Percentiles rank a stretch among this genome's conserved stretches.
phyloP scores from a whole-genome alignment of 2,113 vertebrate genomes.

The Paratilapia polleni region DNA sequence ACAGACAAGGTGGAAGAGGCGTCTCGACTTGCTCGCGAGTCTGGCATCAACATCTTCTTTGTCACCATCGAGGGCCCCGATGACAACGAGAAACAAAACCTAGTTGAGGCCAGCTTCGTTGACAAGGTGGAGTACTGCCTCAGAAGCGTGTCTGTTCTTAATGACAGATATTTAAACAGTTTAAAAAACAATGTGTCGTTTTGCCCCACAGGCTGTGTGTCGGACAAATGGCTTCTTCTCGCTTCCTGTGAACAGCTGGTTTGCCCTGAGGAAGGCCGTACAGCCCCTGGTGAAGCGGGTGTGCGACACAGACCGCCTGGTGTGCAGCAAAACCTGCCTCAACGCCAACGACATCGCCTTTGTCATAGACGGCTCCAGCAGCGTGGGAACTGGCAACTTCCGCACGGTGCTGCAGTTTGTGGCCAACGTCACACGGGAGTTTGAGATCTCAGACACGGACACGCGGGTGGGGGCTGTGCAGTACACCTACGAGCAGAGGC shows the following conservation, averaged over 20 bases:
- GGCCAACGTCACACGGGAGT: slow-evolving; percentile 93
- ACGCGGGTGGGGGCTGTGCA: slow-evolving; percentile 92
- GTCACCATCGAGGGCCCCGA: slow-evolving; percentile 93
- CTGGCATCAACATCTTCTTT: slow-evolving; percentile 98
- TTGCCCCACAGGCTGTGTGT: slow-evolving; percentile 88
- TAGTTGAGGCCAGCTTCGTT: slow-evolving; percentile 91
- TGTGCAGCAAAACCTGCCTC: slow-evolving; percentile 97
- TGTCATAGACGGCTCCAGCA: slow-evolving; percentile 96
- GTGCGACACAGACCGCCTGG: slow-evolving; percentile 87
- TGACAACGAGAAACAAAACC: slow-evolving; percentile 88
- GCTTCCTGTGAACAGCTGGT: slow-evolving; percentile 91
- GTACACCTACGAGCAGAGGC: slow-evolving; percentile 97
- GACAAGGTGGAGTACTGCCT: slow-evolving; percentile 85
- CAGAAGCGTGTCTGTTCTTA: not conserved
- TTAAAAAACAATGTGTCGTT: not conserved
- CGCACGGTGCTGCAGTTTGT: slow-evolving; percentile 95
- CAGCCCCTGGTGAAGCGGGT: slow-evolving; percentile 91
- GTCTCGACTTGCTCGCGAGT: slow-evolving; percentile 91
- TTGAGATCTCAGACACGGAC: slow-evolving; percentile 96
- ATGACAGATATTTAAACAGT: not conserved
- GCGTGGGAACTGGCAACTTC: slow-evolving; percentile 93
- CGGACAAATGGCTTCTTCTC: slow-evolving; percentile 92
- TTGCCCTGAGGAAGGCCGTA: slow-evolving; percentile 86
- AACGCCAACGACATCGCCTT: slow-evolving; percentile 96
- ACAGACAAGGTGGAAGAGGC: slow-evolving; percentile 94